phyloP scores from a whole-genome alignment of 1,140 invertebrate genomes.

The Diplogasteroides magnus region DNA sequence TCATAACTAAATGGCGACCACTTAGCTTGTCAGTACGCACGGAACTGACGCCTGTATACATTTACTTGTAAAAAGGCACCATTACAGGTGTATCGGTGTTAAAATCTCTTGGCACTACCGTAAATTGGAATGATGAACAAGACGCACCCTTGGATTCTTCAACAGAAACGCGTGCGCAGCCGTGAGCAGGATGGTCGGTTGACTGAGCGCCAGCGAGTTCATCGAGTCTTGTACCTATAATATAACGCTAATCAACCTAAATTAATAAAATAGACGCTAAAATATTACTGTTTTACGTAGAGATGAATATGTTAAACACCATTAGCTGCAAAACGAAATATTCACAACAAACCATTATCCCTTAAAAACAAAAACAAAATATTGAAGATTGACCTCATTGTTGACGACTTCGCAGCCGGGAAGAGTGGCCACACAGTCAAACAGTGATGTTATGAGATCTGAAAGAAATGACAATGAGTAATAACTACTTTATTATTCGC shows the following conservation, averaged over 20 bases:
- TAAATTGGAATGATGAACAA: background rate
- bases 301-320: slow-evolving; percentile 9
- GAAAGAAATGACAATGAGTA: background rate
- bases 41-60: slow-evolving; percentile 2
- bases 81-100: background rate
- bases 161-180: slow-evolving; percentile 21
- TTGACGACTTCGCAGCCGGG: slow-evolving; percentile 1
- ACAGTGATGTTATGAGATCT: slow-evolving; percentile 13
- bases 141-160: slow-evolving; percentile 20
- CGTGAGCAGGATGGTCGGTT: slow-evolving; percentile 20
- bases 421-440: slow-evolving; percentile 16
- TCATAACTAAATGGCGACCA: slow-evolving; percentile 1
- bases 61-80: background rate
- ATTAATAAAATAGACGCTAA: background rate
- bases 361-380: slow-evolving; percentile 8
- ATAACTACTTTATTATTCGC: background rate
- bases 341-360: background rate
- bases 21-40: slow-evolving; percentile 6
- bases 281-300: background rate
- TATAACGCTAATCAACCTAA: background rate
- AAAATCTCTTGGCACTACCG: background rate
- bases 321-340: slow-evolving; percentile 2
- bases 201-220: slow-evolving; percentile 14
- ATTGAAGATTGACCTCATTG: slow-evolving; percentile 5
- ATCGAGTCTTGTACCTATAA: slow-evolving; percentile 18